Conservation (phyloP, 2,888 invertebrate genomes). For the Eledone cirrhosa region DNA sequence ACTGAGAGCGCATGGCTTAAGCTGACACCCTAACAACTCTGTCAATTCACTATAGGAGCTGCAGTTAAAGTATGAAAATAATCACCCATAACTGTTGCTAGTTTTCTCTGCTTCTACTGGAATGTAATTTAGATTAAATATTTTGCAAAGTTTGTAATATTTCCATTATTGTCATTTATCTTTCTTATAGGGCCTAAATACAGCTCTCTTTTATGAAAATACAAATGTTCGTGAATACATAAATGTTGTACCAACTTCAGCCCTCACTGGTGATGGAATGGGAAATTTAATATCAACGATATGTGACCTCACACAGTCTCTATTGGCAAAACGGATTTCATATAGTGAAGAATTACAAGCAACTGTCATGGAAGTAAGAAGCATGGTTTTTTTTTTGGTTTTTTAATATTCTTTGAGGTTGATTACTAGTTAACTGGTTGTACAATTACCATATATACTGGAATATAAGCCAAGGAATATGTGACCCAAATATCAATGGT, state of each 20-base stretch:
- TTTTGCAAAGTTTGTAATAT: no score
- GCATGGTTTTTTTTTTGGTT: neutral
- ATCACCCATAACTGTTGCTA: no score
- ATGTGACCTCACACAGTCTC: constrained; percentile 89
- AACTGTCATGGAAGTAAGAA: constrained; percentile 69
- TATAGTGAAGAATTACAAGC: constrained; percentile 88
- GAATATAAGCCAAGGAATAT: no score
- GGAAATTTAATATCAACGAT: constrained; percentile 95
- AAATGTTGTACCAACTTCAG: constrained; percentile 96
- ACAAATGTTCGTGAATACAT: constrained; percentile 92
- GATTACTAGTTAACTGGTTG: no score
- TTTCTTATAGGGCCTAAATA: constrained; percentile 82
- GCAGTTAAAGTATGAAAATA: no score
- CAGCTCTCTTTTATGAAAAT: constrained; percentile 94
- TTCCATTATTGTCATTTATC: neutral
- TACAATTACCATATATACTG: no score
- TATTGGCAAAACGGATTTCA: constrained; percentile 86
- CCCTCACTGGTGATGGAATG: constrained; percentile 98
- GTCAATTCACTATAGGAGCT: no score
- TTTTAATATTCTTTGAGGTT: neutral
- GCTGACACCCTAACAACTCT: no score
- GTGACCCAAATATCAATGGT: no score
- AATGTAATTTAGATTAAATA: no score
- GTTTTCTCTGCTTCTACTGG: no score
- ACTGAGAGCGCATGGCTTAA: no score